Conservation (phyloP, 2,797 vertebrate genomes). For the Ptychobarbus kaznakovi region DNA sequence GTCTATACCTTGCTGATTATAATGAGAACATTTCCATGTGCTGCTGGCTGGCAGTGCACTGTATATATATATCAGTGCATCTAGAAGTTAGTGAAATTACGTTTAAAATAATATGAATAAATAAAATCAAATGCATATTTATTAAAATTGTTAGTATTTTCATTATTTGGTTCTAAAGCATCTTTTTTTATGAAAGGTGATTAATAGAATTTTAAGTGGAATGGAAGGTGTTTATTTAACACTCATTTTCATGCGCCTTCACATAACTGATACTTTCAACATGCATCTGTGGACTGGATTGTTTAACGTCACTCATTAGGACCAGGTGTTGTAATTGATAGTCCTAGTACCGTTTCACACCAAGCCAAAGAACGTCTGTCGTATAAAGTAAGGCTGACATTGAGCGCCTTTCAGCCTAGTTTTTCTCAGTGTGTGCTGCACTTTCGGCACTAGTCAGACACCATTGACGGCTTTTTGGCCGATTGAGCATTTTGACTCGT, state of each 20-base stretch:
- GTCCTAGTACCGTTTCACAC: neutral
- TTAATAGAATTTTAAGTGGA: neutral
- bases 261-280: neutral
- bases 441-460: neutral
- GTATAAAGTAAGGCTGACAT: neutral
- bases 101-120: neutral
- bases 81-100: neutral
- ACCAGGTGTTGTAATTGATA: neutral
- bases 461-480: neutral
- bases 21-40: neutral
- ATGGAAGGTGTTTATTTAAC: neutral
- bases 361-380: neutral
- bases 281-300: neutral
- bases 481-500: neutral
- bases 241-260: neutral
- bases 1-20: neutral
- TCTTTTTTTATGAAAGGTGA: neutral
- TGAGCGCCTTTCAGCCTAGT: neutral
- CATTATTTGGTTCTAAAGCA: neutral
- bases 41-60: neutral
- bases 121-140: neutral
- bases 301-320: neutral
- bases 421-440: neutral
- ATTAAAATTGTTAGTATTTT: neutral
- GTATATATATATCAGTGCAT: neutral